Base-by-base conservation (phyloP, 2,113 vertebrate species). In the Genyomyrus donnyi region DNA sequence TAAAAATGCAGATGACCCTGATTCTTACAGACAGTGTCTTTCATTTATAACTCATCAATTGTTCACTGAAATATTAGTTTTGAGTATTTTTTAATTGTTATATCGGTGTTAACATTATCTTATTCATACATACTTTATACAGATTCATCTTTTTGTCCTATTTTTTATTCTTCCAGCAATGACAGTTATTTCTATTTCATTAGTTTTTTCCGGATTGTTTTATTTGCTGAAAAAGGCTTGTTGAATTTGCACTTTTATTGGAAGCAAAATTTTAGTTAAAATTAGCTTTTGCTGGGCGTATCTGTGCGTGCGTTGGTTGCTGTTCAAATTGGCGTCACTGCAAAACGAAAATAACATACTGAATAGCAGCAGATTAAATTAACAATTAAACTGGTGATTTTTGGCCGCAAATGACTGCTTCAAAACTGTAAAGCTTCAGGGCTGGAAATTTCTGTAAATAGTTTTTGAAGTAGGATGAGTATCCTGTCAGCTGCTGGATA, bases 371-470 rank as follows among this genome's bases (percentile, higher is more conserved):
- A 91, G 11, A 89, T 90, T 58, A 90, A 90, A 92, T 92, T 87
- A 93, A 88, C 90, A 90, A 90, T 91, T 66, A 39, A 6, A 70
- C 91, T 90, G 93, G 91, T 94, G 91, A 92, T 91, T 93, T 90
- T 92, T 93, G 92, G 91, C 92, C 21, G 31, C 15, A 90, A 89
- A 89, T n/a, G 88, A 52, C 86, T 46, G 7, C 58, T 39, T 88
- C 56, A 77, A 89, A 89, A 90, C 88, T 88, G 84, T 92, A 42
- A 13, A 6, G 46, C 90, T 93, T 91, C 89, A 92, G 85, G 89
- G 88, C 90, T 42, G 91, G 88, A 92, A 93, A 92, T 91, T 91
- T 90, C 35, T 56, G 88, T 31, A 58, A 70, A 88, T 85, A 48
- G 27, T 50, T n/a, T 27, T 56, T 66, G 58, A 15, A 77, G 39